Evolutionary conservation across 2,888 invertebrate genomes (phyloP), one percentile per base, ranked within the genome.

Genomic region (Rutpela maculata): DNA sequence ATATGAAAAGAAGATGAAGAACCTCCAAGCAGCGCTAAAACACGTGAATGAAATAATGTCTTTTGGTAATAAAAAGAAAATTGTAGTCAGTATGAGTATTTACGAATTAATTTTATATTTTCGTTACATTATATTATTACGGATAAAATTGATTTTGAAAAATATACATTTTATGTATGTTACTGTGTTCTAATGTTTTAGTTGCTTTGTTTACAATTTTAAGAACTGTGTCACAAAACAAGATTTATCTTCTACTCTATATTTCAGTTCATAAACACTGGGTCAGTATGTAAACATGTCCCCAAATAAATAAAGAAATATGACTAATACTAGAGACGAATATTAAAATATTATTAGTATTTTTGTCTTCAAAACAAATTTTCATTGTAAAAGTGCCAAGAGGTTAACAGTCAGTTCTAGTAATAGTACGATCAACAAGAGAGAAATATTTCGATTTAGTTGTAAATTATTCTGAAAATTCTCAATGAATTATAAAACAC

Each of bases 341-440:
- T 43, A 43, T 43, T 43, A 43, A 12, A 43, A 12, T n/a, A 3
- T 3, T n/a, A 6, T 50, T 50, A 50, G 50, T 50, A 50, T 50
- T 50, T 50, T 50, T 50, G 50, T 50, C 0, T 50, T 50, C 15
- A 50, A 50, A 50, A 50, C 50, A 50, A 26, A 50, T n/a, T 50
- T 50, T 50, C n/a, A 50, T 50, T 50, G 50, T 50, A 50, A n/a
- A 50, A 17, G 15, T 50, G 50, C 50, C 50, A 50, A 50, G n/a
- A 50, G n/a, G 50, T 50, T 50, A 17, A 50, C 4, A 50, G 5
- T 50, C 17, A 50, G n/a, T 7, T 15, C 17, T n/a, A 50, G 50
- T 50, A 43, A 43, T 43, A 43, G 15, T 43, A 43, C 31, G 31
- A 35, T 7, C 7, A 43, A 43, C 43, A 43, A 12, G 15, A 43